Conservation (phyloP, 2,888 invertebrate genomes). For the Hydriomena furcata region DNA sequence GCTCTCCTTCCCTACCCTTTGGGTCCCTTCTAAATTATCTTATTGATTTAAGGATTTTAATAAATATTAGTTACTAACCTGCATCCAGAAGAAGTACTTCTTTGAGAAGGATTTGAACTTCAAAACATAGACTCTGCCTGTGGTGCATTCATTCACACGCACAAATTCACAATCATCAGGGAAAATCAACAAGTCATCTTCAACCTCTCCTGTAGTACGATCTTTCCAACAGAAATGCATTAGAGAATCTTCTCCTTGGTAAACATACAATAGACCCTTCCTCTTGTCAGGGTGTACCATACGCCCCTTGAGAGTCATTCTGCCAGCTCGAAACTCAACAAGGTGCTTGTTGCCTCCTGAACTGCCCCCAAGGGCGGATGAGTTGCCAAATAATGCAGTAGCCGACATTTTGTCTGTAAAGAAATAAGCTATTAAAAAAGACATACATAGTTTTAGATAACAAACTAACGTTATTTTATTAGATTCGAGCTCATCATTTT, state of each 20-base stretch:
- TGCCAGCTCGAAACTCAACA: slow-evolving; percentile 97
- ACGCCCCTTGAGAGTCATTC: slow-evolving; percentile 96
- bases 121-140: slow-evolving; percentile 97
- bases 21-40: too few species aligned
- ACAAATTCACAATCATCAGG: slow-evolving; percentile 99
- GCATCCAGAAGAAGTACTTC: slow-evolving; percentile 99
- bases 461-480: too few species aligned
- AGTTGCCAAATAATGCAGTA: slow-evolving; percentile 89
- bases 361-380: slow-evolving; percentile 89
- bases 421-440: neutral
- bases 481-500: too few species aligned
- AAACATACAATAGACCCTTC: slow-evolving; percentile 97
- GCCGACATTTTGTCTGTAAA: slow-evolving; percentile 79
- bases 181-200: slow-evolving; percentile 99
- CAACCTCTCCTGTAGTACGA: slow-evolving; percentile 94
- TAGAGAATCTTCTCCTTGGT: slow-evolving; percentile 97
- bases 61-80: slow-evolving; percentile 79
- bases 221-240: slow-evolving; percentile 99
- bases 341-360: slow-evolving; percentile 94
- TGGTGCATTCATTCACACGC: slow-evolving; percentile 96
- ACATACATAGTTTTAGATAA: too few species aligned
- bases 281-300: slow-evolving; percentile 97
- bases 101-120: slow-evolving; percentile 97
- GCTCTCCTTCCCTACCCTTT: too few species aligned
- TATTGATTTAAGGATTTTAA: neutral